Evolutionary conservation across 2,113 vertebrate genomes (phyloP), one percentile per base, ranked within the genome.

Genomic region (Cynoglossus semilaevis): DNA sequence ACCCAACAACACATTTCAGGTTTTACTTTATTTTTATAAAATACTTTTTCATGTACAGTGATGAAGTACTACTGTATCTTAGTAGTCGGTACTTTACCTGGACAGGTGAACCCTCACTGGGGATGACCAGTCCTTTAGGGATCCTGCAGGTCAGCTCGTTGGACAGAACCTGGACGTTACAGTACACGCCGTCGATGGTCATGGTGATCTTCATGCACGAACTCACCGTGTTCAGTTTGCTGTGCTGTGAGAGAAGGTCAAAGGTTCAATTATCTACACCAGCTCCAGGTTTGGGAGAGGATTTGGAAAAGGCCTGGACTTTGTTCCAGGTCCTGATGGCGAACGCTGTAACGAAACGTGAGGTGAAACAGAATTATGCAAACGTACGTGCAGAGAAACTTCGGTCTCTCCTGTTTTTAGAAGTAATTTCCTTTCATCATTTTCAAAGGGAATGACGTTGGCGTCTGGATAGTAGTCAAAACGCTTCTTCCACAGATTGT

Each of bases 141-240:
- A 98, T 88, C 50, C 87, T 89, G 78, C 96, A 99, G 0, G 89
- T 92, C 56, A 98, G 90, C 68, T 96, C 89, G 0, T 94, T 94
- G 13, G 86, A 85, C 76, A 93, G 76, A 63, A 98, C 83, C 9
- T 80, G 80, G 14, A 86, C 89, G 0, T 88, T 86, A 82, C 96
- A 99, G 70, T 88, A 58, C 58, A 48, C 69, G 15, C 83, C 91
- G 7, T 88, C 93, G 54, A 99, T 88, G 0, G 78, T 93, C 93
- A 98, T 92, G 13, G 69, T 88, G 81, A 99, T 85, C 37, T 81
- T 85, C 92, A 98, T 91, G 29, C 96, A 99, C 16, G 44, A 1
- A 1, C 59, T 85, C 63, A 94, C 88, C 0, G 76, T 47, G 0
- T 89, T 83, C 74, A 99, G 85, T 12, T 93, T 92, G 1, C 64